Percentiles rank a stretch among this genome's conserved stretches.
phyloP scores from a whole-genome alignment of 2,113 vertebrate species.

The Puffinus mauretanicus region DNA sequence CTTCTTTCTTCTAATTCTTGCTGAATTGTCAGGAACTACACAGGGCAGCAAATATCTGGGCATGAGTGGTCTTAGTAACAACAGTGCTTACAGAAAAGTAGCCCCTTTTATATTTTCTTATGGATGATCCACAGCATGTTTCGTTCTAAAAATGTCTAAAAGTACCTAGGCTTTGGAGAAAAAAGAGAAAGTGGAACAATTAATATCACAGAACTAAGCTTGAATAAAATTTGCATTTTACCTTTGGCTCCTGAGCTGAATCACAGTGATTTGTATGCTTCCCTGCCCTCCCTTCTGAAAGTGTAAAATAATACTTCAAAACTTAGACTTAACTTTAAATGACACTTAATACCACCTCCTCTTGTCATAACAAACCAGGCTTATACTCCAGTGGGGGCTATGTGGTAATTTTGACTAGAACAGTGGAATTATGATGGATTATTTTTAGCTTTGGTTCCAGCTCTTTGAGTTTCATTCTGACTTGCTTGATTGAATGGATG shows the following conservation, averaged over 20 bases:
- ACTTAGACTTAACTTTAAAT: not conserved
- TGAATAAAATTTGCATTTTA: not conserved
- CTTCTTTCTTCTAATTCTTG: not conserved
- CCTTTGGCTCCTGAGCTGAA: not conserved
- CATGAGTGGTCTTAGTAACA: not conserved
- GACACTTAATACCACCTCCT: not conserved
- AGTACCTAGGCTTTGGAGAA: not conserved
- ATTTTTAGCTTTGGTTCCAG: conserved; percentile 12
- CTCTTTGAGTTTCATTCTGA: not conserved
- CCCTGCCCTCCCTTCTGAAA: not conserved
- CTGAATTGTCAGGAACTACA: not conserved
- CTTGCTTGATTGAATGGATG: not conserved
- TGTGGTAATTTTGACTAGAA: not conserved
- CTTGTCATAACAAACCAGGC: not conserved
- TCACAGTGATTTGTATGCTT: not conserved
- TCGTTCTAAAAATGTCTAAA: not conserved
- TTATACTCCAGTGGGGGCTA: not conserved
- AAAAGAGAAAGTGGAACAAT: not conserved
- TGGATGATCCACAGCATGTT: not conserved
- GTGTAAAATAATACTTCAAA: not conserved
- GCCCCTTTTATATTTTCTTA: not conserved
- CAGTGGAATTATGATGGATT: conserved; percentile 8
- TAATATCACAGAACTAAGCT: not conserved
- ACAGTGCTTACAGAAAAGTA: not conserved
- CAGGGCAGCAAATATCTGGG: not conserved